These are phyloP conservation scores for Takifugu ocellatus DNA, from an alignment of 2,797 vertebrate genomes.

Conservation along the genomic window DNA sequence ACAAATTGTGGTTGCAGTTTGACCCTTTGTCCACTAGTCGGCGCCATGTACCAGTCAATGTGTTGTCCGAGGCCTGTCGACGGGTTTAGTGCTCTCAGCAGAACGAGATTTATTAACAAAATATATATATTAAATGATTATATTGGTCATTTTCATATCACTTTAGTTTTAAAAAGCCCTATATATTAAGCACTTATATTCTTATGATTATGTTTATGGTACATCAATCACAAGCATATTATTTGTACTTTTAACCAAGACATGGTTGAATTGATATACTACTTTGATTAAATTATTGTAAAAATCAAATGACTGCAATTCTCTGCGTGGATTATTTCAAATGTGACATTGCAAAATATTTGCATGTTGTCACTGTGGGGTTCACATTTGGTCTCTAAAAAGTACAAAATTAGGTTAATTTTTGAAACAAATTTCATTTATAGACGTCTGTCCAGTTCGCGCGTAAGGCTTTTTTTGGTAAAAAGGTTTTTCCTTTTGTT, in stretches of 20 bases:
- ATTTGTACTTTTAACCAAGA: neutral
- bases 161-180: too few species aligned
- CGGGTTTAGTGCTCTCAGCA: neutral
- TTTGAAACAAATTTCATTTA: too few species aligned
- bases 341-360: too few species aligned
- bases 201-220: too few species aligned
- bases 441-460: too few species aligned
- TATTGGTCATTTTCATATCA: neutral
- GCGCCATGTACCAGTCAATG: slow-evolving; percentile 68
- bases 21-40: slow-evolving; percentile 48
- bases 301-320: too few species aligned
- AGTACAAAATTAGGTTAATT: neutral
- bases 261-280: neutral
- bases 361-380: too few species aligned
- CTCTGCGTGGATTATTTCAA: too few species aligned
- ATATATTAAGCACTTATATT: too few species aligned
- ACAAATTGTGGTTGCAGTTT: neutral
- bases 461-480: too few species aligned
- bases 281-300: neutral
- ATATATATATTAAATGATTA: neutral
- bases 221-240: too few species aligned
- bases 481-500: neutral
- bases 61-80: neutral
- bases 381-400: neutral
- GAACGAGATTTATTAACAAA: neutral